Evolutionary conservation across 2,888 invertebrate genomes (phyloP), one percentile per base, ranked within the genome.

Genomic region (Polia nebulosa): DNA sequence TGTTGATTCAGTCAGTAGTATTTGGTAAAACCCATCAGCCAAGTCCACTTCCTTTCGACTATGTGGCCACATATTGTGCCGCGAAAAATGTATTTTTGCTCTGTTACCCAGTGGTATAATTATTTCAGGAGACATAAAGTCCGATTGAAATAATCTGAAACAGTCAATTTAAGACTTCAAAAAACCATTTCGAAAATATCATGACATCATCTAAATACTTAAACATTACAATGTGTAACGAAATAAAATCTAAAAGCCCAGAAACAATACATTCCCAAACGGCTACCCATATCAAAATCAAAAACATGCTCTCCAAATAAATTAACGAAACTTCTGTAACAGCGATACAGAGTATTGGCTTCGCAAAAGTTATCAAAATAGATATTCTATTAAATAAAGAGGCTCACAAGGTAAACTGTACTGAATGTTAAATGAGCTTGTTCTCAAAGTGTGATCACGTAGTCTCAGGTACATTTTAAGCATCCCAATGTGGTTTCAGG

Each of bases 381-480:
- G 53, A 72, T 60, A 65, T 69, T 75, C 47, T 65, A 72, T 82
- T 72, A 76, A 59, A 79, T 66, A 66, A 79, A 70, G 59, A 64
- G 55, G 34, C 45, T 64, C 22, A 15, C 41, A 52, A 66, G 45
- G 58, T 51, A 57, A 57, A 76, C 57, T 60, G 64, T 67, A 63
- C 60, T 60, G 72, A 79, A 79, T 80, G 60, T 72, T 67, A 41
- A 75, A 69, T 58, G 36, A 66, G 32, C 13, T 29, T 51, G 51
- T 64, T 64, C 32, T 8, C 44, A 27, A 29, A 82, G 60, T 76
- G 57, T 51, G 56, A 52, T 79, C 82, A 80, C 80, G 83, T 82
- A 75, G 7, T 7, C 51, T 17, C 39, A 49, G 80, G 60, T 78
- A 75, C 75, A 65, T 61, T 82, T 68, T 65, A 79, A 75, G 82